Evolutionary conservation across 2,113 vertebrate genomes (phyloP), one percentile per base, ranked within the genome.

Genomic region (Ameiurus melas): DNA sequence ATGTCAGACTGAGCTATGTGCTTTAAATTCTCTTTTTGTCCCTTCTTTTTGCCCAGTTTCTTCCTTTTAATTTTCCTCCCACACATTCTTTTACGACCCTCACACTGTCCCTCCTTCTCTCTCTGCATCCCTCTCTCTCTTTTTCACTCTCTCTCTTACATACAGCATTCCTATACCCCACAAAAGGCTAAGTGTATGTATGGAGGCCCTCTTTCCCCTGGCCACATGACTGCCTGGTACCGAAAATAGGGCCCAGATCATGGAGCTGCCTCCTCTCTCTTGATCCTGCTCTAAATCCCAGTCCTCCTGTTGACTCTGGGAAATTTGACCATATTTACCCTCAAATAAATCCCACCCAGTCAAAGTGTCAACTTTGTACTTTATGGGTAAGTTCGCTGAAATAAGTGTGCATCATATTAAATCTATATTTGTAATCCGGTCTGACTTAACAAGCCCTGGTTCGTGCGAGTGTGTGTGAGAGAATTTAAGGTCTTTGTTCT

Each of bases 121-220:
- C 30, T 27, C 22, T 84, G 53, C 7, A 25, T 70, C 51, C 43
- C 47, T 85, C 33, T 16, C 53, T 70, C 78, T 62, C 36, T 9
- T 30, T 47, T 77, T 77, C 22, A 25, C 70, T 55, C 47, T 36
- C 84, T 82, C 58, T 64, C 70, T 66, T 51, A n/a, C 33, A 80
- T 88, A 79, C 71, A 57, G 73, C 82, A 90, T 90, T 87, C 75
- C 62, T 84, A 83, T 73, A 89, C 77, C 78, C 86, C 90, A 89
- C 88, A 89, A 89, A 92, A 90, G 90, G 91, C 85, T 84, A 81
- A 87, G 86, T 86, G 80, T 83, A 83, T 87, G 89, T 89, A 87
- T 89, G 87, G 88, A 91, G 87, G 86, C 86, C 82, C 89, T 90
- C 77, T 87, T 77, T 55, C 86, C 81, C 80, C 71, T 83, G 86